These are phyloP conservation scores for Tapera naevia DNA, from an alignment of 2,797 vertebrate genomes.

Conservation along the genomic window DNA sequence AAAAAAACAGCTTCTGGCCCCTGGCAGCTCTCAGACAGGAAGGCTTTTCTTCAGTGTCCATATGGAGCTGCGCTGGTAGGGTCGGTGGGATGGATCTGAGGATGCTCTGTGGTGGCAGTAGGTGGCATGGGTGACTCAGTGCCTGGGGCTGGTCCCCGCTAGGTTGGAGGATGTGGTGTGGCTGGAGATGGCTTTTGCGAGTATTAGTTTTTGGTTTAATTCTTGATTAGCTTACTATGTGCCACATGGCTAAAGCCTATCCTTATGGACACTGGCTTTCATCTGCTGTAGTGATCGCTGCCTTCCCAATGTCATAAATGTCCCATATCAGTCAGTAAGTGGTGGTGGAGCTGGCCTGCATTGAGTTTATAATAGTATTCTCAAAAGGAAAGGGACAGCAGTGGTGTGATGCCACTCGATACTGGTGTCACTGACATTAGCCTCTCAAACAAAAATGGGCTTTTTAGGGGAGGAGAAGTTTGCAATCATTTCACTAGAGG, in stretches of 20 bases:
- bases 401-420: not conserved
- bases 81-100: not conserved
- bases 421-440: not conserved
- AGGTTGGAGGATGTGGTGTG: not conserved
- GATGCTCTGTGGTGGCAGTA: rapidly evolving
- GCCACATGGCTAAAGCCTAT: not conserved
- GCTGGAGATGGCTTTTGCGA: not conserved
- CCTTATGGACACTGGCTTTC: not conserved
- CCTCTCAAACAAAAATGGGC: not conserved
- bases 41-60: not conserved
- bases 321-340: too few species aligned
- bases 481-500: not conserved
- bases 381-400: not conserved
- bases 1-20: not conserved
- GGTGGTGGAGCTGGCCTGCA: rapidly evolving
- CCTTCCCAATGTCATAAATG: too few species aligned
- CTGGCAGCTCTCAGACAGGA: not conserved
- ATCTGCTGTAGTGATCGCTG: not conserved
- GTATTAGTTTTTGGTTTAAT: not conserved
- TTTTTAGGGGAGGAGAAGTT: not conserved
- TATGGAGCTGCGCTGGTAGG: rapidly evolving
- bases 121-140: rapidly evolving
- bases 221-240: not conserved
- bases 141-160: rapidly evolving
- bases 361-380: not conserved